Evolutionary conservation across 2,113 vertebrate genomes (phyloP), one percentile per base, ranked within the genome.

Genomic region (Hemichromis elongatus): DNA sequence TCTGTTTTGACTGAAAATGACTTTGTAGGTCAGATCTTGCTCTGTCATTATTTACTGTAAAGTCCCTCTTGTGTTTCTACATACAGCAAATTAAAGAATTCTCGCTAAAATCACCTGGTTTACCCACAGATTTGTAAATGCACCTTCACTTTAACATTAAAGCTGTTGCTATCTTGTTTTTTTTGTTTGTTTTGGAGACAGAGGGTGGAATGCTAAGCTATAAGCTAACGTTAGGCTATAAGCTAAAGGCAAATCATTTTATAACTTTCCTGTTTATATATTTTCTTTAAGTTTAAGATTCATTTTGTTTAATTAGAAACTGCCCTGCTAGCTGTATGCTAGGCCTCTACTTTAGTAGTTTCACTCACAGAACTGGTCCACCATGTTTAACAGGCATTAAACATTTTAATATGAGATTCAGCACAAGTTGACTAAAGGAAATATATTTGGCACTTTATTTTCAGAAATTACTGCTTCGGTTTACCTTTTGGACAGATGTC

Each of bases 401-500:
- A 75, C 45, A 75, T 10, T 75, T 75, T 75, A 75, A 75, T 24
- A 50, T 30, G 10, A 12, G 9, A 50, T 28, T 30, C 16, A 75
- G 26, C 26, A 50, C 9, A 47, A 19, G 45, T 30, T 73, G 24
- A 28, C 68, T 7, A 3, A 28, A 50, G 4, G 68, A 75, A 75
- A 12, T 19, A 75, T 47, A 28, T 50, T 50, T 75, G 1, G 0
- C 42, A 75, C 42, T 73, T 68, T 68, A 42, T 28, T 73, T 47
- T 45, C 66, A 73, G 66, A 30, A 47, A 50, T 50, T 1, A 6
- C 42, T 30, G 26, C 16, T 50, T 52, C 4, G 1, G 13, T 28
- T 92, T 81, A 99, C 99, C 98, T 99, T 99, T 99, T 2, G 98
- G 99, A 57, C 99, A 99, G 94, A 99, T 98, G 91, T 99, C 99